These are phyloP conservation scores for Lampropteryx suffumata DNA, from an alignment of 2,888 invertebrate species.

Conservation along the genomic window DNA sequence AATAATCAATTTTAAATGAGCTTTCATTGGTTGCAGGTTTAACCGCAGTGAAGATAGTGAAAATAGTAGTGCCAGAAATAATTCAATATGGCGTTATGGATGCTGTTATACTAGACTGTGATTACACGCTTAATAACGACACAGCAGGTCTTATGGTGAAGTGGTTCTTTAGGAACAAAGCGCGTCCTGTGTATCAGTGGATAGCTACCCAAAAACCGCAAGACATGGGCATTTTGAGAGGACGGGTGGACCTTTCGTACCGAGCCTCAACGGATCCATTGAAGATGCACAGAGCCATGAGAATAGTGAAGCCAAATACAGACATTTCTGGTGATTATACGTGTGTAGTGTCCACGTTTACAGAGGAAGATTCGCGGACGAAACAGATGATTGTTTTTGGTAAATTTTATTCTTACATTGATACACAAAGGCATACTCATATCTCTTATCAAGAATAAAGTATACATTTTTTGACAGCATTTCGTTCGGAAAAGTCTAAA, in stretches of 20 bases:
- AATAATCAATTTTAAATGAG: slow-evolving; percentile 10
- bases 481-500: too few relatives aligned
- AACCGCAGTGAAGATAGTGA: slow-evolving; percentile 83
- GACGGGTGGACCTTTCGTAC: slow-evolving; percentile 85
- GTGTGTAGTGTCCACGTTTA: slow-evolving; percentile 88
- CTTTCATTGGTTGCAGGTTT: slow-evolving; percentile 76
- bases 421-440: too few relatives aligned
- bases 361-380: slow-evolving; percentile 86
- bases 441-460: too few relatives aligned
- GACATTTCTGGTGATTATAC: slow-evolving; percentile 89
- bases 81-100: slow-evolving; percentile 84
- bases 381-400: slow-evolving; percentile 87
- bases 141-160: slow-evolving; percentile 88
- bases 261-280: slow-evolving; percentile 85
- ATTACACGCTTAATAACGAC: slow-evolving; percentile 85
- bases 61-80: slow-evolving; percentile 84
- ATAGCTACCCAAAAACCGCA: slow-evolving; percentile 86
- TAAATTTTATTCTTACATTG: too few relatives aligned
- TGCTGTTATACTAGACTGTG: slow-evolving; percentile 88
- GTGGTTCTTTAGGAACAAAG: slow-evolving; percentile 88
- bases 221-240: slow-evolving; percentile 82
- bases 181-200: slow-evolving; percentile 90
- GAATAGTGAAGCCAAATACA: slow-evolving; percentile 87
- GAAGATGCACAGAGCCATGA: slow-evolving; percentile 88
- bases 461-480: too few relatives aligned